phyloP scores from a whole-genome alignment of 2,888 invertebrate species.

The Dione vanillae region DNA sequence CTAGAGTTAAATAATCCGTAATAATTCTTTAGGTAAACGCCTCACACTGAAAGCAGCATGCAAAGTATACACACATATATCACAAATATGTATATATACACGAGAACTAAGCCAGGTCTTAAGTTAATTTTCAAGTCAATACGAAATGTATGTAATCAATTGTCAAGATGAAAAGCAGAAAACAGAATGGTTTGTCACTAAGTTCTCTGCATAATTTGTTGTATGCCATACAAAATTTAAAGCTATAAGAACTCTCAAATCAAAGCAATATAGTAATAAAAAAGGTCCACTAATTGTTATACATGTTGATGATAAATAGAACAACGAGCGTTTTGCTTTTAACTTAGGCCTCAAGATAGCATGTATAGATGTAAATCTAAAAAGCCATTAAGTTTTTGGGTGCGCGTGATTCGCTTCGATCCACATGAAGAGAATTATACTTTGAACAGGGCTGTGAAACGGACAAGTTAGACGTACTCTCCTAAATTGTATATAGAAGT shows the following conservation, averaged over 20 bases:
- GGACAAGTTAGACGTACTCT: conserved; percentile 4
- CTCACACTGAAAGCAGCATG: neutral
- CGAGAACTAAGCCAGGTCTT: no score
- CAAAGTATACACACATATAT: no score
- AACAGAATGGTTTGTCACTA: no score
- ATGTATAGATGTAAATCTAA: conserved; percentile 21
- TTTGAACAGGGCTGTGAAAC: conserved; percentile 40
- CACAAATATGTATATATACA: no score
- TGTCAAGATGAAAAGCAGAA: neutral
- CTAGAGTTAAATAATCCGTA: conserved; percentile 9
- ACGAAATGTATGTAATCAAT: neutral
- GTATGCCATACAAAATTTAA: neutral
- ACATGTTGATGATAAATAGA: neutral
- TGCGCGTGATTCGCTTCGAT: conserved; percentile 46
- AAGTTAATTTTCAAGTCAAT: no score
- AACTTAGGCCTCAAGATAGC: conserved; percentile 22
- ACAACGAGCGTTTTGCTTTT: conserved; percentile 22
- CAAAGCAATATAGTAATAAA: no score
- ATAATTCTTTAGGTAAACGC: conserved; percentile 19
- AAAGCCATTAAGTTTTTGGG: conserved; percentile 42
- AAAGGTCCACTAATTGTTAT: conserved; percentile 19
- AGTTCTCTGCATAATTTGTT: no score
- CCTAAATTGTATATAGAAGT: neutral
- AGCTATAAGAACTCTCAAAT: no score
- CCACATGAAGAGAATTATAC: conserved; percentile 39